Base-by-base conservation (phyloP, 2,113 vertebrate genomes). In the Sminthopsis crassicaudata region DNA sequence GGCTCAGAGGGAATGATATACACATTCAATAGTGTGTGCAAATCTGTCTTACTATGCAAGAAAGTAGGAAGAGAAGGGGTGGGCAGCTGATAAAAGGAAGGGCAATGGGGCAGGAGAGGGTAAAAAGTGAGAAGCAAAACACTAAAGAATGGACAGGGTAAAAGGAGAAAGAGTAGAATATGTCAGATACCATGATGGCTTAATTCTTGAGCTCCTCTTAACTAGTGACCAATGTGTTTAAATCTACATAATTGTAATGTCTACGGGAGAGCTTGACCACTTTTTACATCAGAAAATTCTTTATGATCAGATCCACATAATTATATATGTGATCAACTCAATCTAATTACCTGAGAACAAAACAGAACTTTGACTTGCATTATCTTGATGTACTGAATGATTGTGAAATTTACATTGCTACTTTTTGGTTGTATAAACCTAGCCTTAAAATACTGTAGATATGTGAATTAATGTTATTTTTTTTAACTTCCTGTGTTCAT, bases 301-400 rank as follows among this genome's bases (percentile, higher is more conserved):
- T 92, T 92, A 48, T 48, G 30, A 90, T 48, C 26, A 51, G 90
- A 53, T 90, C 91, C 93, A 90, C 8, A 3, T 53, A 95, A 96
- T 94, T 90, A 91, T 93, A 94, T 57, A 93, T 53, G 0, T 96
- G 95, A 88, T 93, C 91, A 93, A 50, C 52, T 54, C 22, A 25
- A 51, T 91, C 10, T 36, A 88, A 54, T 90, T 55, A 60, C 96
- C 89, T 46, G 57, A 92, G 67, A 42, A 96, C 91, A 92, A 92
- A 95, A 93, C 76, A 46, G 91, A 90, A 76, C 95, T 95, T 92
- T 96, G 94, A 50, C 76, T 24, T 42, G 16, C 14, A 23, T 76
- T n/a, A n/a, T 76, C 60, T 76, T n/a, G 60, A 36, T 19, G 6
- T 76, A 76, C 67, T n/a, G 30, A 67, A 67, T 67, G 60, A 76